Conservation (phyloP, 2,797 vertebrate genomes). For the Pseudochirops cupreus region DNA sequence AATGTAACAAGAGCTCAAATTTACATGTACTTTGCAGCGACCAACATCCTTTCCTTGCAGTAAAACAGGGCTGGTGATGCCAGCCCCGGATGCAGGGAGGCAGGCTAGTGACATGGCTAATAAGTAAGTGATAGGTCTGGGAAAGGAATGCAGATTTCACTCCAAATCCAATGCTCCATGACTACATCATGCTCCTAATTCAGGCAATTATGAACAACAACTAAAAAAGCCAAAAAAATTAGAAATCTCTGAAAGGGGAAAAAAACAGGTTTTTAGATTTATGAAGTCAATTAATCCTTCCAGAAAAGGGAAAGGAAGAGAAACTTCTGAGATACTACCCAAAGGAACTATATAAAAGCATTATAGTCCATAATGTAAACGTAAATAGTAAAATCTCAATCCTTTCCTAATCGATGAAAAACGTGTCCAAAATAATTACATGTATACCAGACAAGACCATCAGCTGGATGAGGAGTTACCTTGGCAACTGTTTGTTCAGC, state of each 20-base stretch:
- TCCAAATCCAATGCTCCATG: neutral
- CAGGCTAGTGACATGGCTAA: neutral
- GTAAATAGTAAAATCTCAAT: conserved; percentile 42
- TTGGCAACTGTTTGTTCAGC: conserved; percentile 97
- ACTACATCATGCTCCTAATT: neutral
- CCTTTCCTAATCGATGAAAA: conserved; percentile 52
- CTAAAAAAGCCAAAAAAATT: conserved; percentile 2
- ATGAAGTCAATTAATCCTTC: conserved; percentile 55
- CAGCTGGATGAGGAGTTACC: conserved; percentile 85
- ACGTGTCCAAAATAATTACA: conserved; percentile 42
- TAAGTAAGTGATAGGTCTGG: neutral
- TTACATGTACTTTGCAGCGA: neutral
- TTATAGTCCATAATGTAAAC: conserved; percentile 27
- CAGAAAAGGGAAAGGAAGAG: conserved; percentile 24
- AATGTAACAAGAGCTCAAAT: neutral
- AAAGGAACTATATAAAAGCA: conserved; percentile 39
- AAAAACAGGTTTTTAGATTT: neutral
- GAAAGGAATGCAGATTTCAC: neutral
- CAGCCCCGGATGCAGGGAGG: neutral
- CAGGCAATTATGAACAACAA: neutral
- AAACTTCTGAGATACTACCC: conserved; percentile 34
- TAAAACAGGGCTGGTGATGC: neutral
- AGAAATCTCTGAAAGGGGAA: conserved; percentile 10
- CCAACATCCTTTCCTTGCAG: neutral
- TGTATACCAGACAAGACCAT: conserved; percentile 24